A percentile compares a stretch with the other conserved stretches of the same genome.
These are phyloP conservation scores for Marmota monax DNA, from an alignment of 2,113 vertebrate genomes.

Conservation along the genomic window DNA sequence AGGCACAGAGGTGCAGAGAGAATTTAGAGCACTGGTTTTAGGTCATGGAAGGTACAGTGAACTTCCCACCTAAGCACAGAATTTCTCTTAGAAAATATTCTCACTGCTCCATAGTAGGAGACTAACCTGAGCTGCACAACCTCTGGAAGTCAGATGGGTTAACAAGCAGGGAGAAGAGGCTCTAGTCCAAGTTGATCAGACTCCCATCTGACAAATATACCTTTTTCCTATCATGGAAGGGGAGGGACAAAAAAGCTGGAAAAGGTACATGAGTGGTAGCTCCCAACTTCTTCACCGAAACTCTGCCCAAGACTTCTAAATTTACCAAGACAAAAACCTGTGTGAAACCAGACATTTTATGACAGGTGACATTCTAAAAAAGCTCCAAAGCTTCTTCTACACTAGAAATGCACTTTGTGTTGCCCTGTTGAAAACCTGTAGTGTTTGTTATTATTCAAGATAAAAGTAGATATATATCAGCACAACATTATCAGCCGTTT, in stretches of 20 bases:
- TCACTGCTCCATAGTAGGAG: neutral
- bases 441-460: neutral
- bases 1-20: neutral
- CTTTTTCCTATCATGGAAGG: neutral
- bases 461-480: neutral
- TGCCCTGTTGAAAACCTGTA: neutral
- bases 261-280: neutral
- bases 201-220: fast-evolving
- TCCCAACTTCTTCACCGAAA: neutral
- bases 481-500: neutral
- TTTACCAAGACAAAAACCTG: neutral
- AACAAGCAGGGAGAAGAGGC: neutral
- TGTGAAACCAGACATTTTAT: neutral
- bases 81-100: neutral
- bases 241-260: neutral
- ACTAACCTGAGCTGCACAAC: neutral
- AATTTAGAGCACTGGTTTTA: neutral
- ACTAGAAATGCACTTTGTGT: neutral
- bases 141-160: neutral
- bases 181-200: neutral
- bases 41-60: neutral
- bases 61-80: neutral
- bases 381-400: neutral
- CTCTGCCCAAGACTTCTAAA: neutral
- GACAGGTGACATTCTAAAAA: neutral